phyloP scores from a whole-genome alignment of 2,113 vertebrate species.

The Dicentrarchus labrax region DNA sequence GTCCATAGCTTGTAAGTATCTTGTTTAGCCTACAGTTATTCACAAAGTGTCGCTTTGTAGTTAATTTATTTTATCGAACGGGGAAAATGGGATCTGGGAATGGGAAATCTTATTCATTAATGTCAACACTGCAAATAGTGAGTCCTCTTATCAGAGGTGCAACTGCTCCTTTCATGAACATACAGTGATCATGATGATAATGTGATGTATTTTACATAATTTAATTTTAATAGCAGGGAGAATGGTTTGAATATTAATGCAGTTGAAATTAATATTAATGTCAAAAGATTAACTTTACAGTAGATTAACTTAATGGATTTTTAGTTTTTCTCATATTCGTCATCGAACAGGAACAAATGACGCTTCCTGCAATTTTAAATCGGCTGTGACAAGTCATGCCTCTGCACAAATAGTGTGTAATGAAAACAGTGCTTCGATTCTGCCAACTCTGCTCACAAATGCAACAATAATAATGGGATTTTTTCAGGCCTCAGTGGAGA shows the following conservation, averaged over 20 bases:
- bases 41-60: neutral
- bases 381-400: neutral
- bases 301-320: constrained; percentile 53
- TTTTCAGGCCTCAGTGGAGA: constrained; percentile 8
- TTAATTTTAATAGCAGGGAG: constrained; percentile 56
- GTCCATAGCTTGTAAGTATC: constrained; percentile 91
- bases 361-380: constrained; percentile 22
- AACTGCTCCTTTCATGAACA: constrained; percentile 32
- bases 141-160: neutral
- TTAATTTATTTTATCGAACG: neutral
- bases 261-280: constrained; percentile 54
- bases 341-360: constrained; percentile 19
- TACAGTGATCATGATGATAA: constrained; percentile 41
- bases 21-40: neutral
- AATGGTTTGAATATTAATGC: constrained; percentile 43
- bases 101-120: neutral
- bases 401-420: constrained; percentile 8
- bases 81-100: neutral
- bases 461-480: neutral
- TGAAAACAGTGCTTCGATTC: neutral
- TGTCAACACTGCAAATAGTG: neutral
- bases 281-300: constrained; percentile 28
- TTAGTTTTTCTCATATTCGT: constrained; percentile 35
- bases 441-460: neutral
- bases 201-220: constrained; percentile 54